Conservation (phyloP, 2,113 vertebrate species). For the Pollachius pollachius region DNA sequence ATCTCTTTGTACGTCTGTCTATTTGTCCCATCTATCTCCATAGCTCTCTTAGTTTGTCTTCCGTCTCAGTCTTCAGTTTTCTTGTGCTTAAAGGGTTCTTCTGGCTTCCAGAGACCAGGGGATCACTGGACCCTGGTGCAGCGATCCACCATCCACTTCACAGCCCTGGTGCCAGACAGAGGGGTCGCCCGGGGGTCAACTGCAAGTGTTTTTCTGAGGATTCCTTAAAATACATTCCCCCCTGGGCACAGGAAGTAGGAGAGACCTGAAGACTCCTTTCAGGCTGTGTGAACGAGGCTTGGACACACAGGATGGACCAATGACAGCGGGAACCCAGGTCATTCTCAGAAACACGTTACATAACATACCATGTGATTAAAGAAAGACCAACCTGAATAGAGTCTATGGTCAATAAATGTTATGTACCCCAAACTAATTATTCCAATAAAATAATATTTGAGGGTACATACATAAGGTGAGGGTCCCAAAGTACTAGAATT, state of each 20-base stretch:
- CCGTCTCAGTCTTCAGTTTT: constrained; percentile 5
- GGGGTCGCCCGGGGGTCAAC: constrained; percentile 64
- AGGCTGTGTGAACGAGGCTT: constrained; percentile 41
- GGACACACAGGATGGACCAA: constrained; percentile 42
- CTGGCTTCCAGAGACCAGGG: constrained; percentile 41
- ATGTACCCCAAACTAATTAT: too few species aligned
- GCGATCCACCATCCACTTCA: constrained; percentile 67
- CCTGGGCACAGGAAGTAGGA: constrained; percentile 54
- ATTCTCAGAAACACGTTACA: constrained; percentile 18
- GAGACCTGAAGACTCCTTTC: constrained; percentile 40
- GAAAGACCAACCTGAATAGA: constrained; percentile 16
- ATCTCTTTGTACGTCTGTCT: too few species aligned
- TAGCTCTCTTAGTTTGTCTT: constrained; percentile 33
- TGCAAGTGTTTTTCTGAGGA: constrained; percentile 56
- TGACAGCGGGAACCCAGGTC: constrained; percentile 30
- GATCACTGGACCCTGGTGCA: constrained; percentile 62
- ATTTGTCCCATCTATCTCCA: constrained; percentile 7
- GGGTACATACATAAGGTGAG: too few species aligned
- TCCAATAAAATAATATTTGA: too few species aligned
- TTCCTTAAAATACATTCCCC: constrained; percentile 63
- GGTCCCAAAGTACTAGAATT: too few species aligned
- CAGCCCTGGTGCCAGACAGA: constrained; percentile 59
- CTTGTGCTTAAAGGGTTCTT: constrained; percentile 19
- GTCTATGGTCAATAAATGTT: background rate
- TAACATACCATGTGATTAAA: constrained; percentile 33